phyloP scores from a whole-genome alignment of 2,113 vertebrate species.

The Tragelaphus strepsiceros region DNA sequence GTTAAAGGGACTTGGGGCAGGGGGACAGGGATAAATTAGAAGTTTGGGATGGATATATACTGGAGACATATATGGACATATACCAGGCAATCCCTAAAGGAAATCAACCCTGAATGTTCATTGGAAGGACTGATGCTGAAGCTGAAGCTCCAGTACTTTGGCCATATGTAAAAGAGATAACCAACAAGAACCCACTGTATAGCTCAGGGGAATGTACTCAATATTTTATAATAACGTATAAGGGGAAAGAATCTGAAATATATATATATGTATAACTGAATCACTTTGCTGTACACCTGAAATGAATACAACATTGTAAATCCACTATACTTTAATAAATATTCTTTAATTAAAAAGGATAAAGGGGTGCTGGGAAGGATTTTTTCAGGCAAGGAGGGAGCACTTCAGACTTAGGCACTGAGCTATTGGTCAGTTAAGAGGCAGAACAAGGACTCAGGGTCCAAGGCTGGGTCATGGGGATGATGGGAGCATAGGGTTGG shows the following conservation, averaged over 20 bases:
- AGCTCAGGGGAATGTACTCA: background rate
- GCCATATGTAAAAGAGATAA: background rate
- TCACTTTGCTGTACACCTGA: background rate
- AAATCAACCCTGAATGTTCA: background rate
- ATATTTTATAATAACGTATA: background rate
- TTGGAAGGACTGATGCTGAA: background rate
- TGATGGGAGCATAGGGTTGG: accelerated
- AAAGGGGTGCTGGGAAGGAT: background rate
- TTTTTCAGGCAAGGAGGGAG: background rate
- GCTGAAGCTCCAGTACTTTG: background rate
- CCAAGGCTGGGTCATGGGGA: no score
- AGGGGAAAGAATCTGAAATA: background rate
- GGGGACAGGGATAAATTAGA: background rate
- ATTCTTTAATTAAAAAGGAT: background rate
- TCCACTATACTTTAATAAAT: background rate
- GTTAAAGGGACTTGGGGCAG: background rate
- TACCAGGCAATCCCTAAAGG: background rate
- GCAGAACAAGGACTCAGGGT: accelerated
- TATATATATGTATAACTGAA: background rate
- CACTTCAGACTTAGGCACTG: background rate
- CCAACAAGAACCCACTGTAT: background rate
- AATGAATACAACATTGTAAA: background rate
- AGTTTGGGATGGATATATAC: background rate
- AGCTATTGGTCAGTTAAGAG: background rate
- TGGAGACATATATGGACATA: background rate